Evolutionary conservation across 2,113 vertebrate species (phyloP), one percentile per base, ranked within the genome.

Genomic region (Lophius piscatorius): DNA sequence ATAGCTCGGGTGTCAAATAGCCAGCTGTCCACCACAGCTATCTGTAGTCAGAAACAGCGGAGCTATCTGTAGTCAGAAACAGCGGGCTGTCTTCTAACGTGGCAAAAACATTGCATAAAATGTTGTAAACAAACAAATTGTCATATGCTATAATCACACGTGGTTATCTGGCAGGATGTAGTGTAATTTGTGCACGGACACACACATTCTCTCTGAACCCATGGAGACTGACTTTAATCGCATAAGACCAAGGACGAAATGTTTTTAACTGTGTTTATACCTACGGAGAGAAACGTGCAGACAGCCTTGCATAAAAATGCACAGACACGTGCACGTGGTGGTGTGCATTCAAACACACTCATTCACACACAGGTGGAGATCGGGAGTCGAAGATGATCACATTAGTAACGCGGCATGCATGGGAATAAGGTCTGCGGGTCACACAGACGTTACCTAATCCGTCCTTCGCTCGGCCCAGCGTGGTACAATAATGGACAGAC

Each of bases 391-490:
- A 55, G 60, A 22, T 24, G 31, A 52, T 63, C 60, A 45, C 47
- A 39, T 70, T 33, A 40, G 26, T 50, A 49, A 8, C 70, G 64
- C 69, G 75, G 52, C 55, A 41, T 63, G 72, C 58, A 75, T 79
- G 60, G 35, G 50, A 66, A 83, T 63, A 28, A 60, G 49, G 41
- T 62, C 64, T 66, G 29, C 33, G 31, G 41, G 36, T 6, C 23
- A 2, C 4, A 26, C 1, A 39, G 36, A 64, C 44, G 39, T 62
- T 23, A 54, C 63, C 61, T 45, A 34, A 80, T 68, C 35, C 45
- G 31, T 50, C 48, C 54, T 21, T n/a, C 18, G 9, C 6, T 46
- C 38, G 20, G 22, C 57, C 38, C 21, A 28, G 10, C 38, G 54
- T 40, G 50, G 38, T 67, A 26, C 12, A 49, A 52, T 29, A 58